Evolutionary conservation across 1,140 invertebrate species (phyloP), one percentile per base, ranked within the genome.

Genomic region (Uloborus diversus): DNA sequence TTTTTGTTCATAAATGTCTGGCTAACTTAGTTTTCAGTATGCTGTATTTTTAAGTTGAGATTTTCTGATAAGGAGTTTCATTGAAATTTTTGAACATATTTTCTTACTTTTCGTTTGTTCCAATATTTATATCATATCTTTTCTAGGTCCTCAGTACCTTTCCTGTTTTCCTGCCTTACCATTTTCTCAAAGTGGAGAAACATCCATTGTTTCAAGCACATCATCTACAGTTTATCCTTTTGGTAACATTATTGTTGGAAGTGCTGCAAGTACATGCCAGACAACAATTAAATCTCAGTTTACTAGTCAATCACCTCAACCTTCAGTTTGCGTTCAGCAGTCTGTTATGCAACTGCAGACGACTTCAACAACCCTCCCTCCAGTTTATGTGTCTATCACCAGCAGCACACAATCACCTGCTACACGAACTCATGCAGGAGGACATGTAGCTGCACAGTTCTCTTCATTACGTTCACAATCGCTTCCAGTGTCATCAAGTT

Each of bases 381-480:
- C 76, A 47, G 76, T 79, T 30, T 79, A 79, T 69, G 76, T 79
- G 53, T 79, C 65, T 32, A 66, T 69, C 14, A 79, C 76, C 35
- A 69, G 51, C 49, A 69, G 64, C 27, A 79, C 76, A 23, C 76
- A 79, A 53, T 68, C 76, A 28, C 73, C 73, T n/a, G 76, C 76
- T 25, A 79, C 76, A 61, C 64, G 64, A 69, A 68, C 76, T 69
- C 64, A 59, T 69, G 64, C 64, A 33, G 65, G 64, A 14, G 76
- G 76, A 14, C 64, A 68, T 69, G 56, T 66, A 28, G 53, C 76
- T 17, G 64, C 62, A 47, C 76, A 68, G 49, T 79, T 79, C 35
- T 68, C 76, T 37, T 79, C 76, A 25, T 69, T 65, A 42, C 76
- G 76, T 47, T 79, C 76, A n/a, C 76, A 79, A 32, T 79, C 76